phyloP scores from a whole-genome alignment of 2,113 vertebrate species.

The Psittacula cyanocephala region DNA sequence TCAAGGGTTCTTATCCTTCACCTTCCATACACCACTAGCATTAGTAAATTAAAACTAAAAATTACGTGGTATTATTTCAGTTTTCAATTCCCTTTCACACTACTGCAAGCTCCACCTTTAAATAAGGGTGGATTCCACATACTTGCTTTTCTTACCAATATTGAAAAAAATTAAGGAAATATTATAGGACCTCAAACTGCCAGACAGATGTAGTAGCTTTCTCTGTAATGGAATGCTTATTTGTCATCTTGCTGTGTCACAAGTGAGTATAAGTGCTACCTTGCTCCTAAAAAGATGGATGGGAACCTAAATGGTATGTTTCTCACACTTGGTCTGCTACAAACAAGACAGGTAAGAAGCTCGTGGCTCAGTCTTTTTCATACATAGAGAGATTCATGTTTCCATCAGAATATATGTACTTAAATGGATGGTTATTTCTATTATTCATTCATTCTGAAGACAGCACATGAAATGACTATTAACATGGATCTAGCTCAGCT shows the following conservation, averaged over 20 bases:
- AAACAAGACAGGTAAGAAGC: not conserved
- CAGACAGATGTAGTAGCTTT: constrained; percentile 2
- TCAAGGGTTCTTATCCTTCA: not conserved
- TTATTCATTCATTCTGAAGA: not conserved
- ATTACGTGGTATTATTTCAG: not conserved
- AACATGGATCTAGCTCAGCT: not conserved
- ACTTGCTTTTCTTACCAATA: not conserved
- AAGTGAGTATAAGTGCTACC: not conserved
- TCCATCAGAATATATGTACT: not conserved
- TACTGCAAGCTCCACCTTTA: not conserved
- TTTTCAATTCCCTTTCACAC: not conserved
- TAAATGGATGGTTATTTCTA: not conserved
- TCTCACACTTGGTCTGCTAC: not conserved
- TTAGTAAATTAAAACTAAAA: not conserved
- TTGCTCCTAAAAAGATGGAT: constrained; percentile 24
- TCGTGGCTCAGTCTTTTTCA: constrained; percentile 26
- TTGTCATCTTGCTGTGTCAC: not conserved
- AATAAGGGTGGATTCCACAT: not conserved
- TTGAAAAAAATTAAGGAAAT: constrained; percentile 39
- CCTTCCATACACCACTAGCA: not conserved
- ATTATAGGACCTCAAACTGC: not conserved
- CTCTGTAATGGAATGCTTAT: constrained; percentile 31
- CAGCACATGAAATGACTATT: not conserved
- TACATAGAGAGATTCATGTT: constrained; percentile 7
- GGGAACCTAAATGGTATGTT: not conserved